phyloP scores from a whole-genome alignment of 1,140 invertebrate genomes.

The Olivierus martensii region DNA sequence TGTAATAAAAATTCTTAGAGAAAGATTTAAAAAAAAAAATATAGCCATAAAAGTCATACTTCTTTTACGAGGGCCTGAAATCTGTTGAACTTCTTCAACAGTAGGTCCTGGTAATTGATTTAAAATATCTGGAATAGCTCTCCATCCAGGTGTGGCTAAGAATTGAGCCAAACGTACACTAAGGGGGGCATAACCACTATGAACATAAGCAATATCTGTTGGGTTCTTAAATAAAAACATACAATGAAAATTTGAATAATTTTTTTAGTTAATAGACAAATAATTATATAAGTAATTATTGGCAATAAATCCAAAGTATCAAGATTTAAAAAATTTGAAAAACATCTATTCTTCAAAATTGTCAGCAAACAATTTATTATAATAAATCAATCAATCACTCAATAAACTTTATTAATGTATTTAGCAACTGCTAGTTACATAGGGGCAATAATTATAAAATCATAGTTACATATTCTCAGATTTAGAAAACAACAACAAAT shows the following conservation, averaged over 20 bases:
- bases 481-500: too few relatives aligned
- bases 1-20: too few relatives aligned
- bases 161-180: conserved; percentile 75
- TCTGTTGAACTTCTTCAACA: conserved; percentile 38
- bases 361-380: too few relatives aligned
- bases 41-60: conserved; percentile 16
- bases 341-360: too few relatives aligned
- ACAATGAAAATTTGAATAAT: background rate
- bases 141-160: conserved; percentile 68
- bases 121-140: conserved; percentile 49
- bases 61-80: conserved; percentile 29
- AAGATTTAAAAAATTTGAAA: too few relatives aligned
- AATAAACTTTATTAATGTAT: too few relatives aligned
- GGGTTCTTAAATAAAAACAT: conserved; percentile 37
- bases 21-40: too few relatives aligned
- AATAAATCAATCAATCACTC: too few relatives aligned
- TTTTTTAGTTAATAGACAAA: background rate
- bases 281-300: background rate
- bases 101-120: conserved; percentile 45
- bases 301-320: too few relatives aligned
- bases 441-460: too few relatives aligned
- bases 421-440: too few relatives aligned
- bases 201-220: conserved; percentile 83
- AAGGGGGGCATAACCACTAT: conserved; percentile 84
- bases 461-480: too few relatives aligned